A percentile compares a stretch with the other conserved stretches of the same genome.
phyloP scores from a whole-genome alignment of 2,888 invertebrate genomes.

The Dione vanillae region DNA sequence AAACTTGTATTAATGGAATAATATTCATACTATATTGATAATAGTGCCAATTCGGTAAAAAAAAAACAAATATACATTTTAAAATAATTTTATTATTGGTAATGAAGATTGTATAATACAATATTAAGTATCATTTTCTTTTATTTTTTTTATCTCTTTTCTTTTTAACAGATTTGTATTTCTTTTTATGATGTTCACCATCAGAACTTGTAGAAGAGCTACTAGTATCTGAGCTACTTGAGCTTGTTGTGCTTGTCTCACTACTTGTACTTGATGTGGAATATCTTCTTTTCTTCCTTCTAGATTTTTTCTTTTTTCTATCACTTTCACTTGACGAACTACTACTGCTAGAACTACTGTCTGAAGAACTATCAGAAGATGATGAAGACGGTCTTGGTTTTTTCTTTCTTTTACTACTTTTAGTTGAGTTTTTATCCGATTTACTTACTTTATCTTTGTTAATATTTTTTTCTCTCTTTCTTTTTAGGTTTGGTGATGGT shows the following conservation, averaged over 20 bases:
- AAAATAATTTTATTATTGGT: constrained; percentile 27
- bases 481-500: constrained; percentile 48
- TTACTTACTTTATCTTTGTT: constrained; percentile 48
- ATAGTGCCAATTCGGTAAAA: background rate
- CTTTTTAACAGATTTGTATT: constrained; percentile 54
- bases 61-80: background rate
- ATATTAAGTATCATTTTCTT: constrained; percentile 43
- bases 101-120: constrained; percentile 20
- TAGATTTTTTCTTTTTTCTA: constrained; percentile 60
- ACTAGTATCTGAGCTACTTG: constrained; percentile 65
- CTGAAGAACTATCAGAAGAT: constrained; percentile 65
- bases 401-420: constrained; percentile 47
- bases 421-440: constrained; percentile 47
- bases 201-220: constrained; percentile 68
- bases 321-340: constrained; percentile 71
- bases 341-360: constrained; percentile 67
- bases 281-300: constrained; percentile 61
- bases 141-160: constrained; percentile 59
- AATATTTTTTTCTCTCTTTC: constrained; percentile 34
- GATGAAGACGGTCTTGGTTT: constrained; percentile 69
- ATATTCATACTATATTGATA: background rate
- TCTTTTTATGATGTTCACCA: constrained; percentile 61
- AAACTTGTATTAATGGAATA: no score
- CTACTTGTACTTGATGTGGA: constrained; percentile 69
- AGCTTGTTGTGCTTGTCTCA: constrained; percentile 55